These are phyloP conservation scores for Dromiciops gliroides DNA, from an alignment of 2,113 vertebrate genomes.

Conservation along the genomic window DNA sequence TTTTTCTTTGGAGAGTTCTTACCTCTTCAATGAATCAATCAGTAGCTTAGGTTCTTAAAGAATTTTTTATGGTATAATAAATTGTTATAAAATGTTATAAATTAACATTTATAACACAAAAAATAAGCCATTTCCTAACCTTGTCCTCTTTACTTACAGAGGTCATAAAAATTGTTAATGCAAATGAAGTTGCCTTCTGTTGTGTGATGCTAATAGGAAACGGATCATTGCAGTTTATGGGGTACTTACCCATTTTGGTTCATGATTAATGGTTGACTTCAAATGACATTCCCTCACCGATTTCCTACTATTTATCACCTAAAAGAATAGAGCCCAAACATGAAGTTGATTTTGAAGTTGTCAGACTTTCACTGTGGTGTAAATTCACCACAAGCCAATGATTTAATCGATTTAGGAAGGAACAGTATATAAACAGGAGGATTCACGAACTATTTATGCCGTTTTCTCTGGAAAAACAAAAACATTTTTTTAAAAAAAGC, in stretches of 20 bases:
- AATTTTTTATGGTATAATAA: slow-evolving; percentile 75
- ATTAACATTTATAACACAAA: slow-evolving; percentile 80
- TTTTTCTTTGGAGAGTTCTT: slow-evolving; percentile 51
- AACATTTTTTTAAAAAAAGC: slow-evolving; percentile 14
- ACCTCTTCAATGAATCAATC: slow-evolving; percentile 59
- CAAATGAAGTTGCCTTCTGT: slow-evolving; percentile 82
- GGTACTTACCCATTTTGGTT: slow-evolving; percentile 84
- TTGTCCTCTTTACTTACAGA: slow-evolving; percentile 77
- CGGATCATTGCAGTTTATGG: slow-evolving; percentile 85
- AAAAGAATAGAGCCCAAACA: slow-evolving; percentile 82
- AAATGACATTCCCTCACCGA: slow-evolving; percentile 84
- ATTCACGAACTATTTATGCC: slow-evolving; percentile 59
- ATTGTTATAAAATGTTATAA: slow-evolving; percentile 5
- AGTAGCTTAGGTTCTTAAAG: slow-evolving; percentile 71
- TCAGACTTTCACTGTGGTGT: slow-evolving; percentile 74
- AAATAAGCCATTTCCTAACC: slow-evolving; percentile 84
- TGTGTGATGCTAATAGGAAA: slow-evolving; percentile 86
- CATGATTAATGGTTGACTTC: slow-evolving; percentile 86
- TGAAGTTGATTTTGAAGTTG: slow-evolving; percentile 88
- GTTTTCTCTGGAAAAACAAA: slow-evolving; percentile 5
- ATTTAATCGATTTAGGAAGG: slow-evolving; percentile 67
- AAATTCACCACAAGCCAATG: slow-evolving; percentile 74
- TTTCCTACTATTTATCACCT: slow-evolving; percentile 84
- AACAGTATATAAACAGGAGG: slow-evolving; percentile 51
- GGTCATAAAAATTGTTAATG: slow-evolving; percentile 87